Base-by-base conservation (phyloP, 1,140 invertebrate species). In the Pogonomyrmex californicus region DNA sequence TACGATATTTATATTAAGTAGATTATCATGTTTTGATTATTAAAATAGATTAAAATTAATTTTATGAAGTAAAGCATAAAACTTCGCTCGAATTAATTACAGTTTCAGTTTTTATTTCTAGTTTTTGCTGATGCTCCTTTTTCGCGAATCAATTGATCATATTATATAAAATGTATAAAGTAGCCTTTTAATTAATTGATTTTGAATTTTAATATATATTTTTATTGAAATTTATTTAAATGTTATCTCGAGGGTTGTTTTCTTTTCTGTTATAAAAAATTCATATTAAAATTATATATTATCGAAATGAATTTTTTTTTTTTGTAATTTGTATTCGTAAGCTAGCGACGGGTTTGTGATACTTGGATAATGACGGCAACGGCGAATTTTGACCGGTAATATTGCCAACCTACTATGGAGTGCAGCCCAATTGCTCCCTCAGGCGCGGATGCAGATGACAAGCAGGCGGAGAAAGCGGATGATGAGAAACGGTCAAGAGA, bases 381-480 rank as follows among this genome's bases (percentile, higher is more conserved):
- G 65, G 73, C 6, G 49, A 23, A 54, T 71, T 86, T 44, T 73
- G 51, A 68, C n/a, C 51, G 60, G 85, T 60, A 78, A 81, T 73
- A 88, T 88, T 86, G 85, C 58, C 68, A 73, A 38, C 71, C 78
- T 75, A 63, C 62, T 81, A 87, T 88, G 47, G 47, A 66, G 71
- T 9, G 86, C 78, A 87, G 71, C 51, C 78, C 79, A 87, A 87
- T 70, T 85, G 86, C 65, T 73, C 65, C 87, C 87, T 87, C 78
- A 23, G 86, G 87, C 86, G 63, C 87, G 87, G 71, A 87, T 88
- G 63, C 70, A 33, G 63, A 88, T 65, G 78, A 89, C 87, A 86
- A 82, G 41, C 54, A 70, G 56, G 73, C 23, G 56, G 66, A 86
- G 86, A 56, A 73, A 66, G 68, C 62, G 77, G 54, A 82, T 60